Conservation (phyloP, 2,113 vertebrate species). For the Glaucomys volans region DNA sequence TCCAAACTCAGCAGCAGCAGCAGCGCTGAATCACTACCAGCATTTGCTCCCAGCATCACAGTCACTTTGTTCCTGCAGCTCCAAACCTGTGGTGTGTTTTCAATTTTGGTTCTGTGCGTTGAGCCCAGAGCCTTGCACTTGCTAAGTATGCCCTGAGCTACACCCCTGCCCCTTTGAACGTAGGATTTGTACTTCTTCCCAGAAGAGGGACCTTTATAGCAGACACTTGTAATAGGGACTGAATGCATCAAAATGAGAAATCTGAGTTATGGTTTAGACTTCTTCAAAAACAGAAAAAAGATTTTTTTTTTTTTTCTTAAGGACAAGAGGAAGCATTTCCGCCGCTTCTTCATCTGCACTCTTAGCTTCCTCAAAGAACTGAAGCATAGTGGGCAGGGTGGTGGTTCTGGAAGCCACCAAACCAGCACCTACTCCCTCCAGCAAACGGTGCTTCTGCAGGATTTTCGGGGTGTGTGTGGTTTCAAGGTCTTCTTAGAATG, state of each 20-base stretch:
- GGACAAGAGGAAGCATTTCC: conserved; percentile 26
- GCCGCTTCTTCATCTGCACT: neutral
- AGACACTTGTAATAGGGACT: neutral
- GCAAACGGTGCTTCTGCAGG: neutral
- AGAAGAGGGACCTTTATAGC: neutral
- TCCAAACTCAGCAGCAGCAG: neutral
- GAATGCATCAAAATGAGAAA: neutral
- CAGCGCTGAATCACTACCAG: too few relatives aligned
- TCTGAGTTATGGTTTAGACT: neutral
- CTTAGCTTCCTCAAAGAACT: neutral
- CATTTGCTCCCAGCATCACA: neutral
- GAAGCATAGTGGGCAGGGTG: neutral
- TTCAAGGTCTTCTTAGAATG: neutral
- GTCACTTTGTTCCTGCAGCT: neutral
- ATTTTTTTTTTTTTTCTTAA: neutral
- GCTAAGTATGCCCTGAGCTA: neutral
- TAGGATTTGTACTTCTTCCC: neutral
- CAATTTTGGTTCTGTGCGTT: neutral
- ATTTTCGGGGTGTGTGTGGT: neutral
- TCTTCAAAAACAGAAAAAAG: neutral
- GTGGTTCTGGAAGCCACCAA: neutral
- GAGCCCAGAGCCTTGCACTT: neutral
- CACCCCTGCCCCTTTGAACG: neutral
- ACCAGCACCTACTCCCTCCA: neutral
- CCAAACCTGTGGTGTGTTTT: neutral